These are phyloP conservation scores for Serrognathus titanus DNA, from an alignment of 2,888 invertebrate genomes.

Conservation along the genomic window DNA sequence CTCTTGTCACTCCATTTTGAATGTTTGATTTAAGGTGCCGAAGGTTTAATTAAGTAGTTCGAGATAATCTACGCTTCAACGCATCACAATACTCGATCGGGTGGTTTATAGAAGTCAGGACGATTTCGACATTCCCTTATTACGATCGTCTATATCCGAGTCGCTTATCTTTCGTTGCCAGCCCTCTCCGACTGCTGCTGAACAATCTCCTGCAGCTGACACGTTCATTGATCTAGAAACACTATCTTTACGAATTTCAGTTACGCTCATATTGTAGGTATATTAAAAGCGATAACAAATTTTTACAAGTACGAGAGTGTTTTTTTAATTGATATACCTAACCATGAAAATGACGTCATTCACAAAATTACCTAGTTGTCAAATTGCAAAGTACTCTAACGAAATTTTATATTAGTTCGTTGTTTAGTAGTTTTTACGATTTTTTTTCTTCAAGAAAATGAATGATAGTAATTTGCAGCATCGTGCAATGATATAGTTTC, in stretches of 20 bases:
- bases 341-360: too few relatives aligned
- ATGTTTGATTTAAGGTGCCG: background rate
- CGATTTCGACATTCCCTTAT: slow-evolving; percentile 6
- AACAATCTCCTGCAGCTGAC: slow-evolving; percentile 30
- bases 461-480: too few relatives aligned
- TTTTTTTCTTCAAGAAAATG: too few relatives aligned
- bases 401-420: too few relatives aligned
- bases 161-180: slow-evolving; percentile 15
- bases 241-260: slow-evolving; percentile 11
- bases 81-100: slow-evolving; percentile 1
- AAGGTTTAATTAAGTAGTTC: slow-evolving; percentile 2
- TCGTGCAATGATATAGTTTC: too few relatives aligned
- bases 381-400: too few relatives aligned
- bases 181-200: slow-evolving; percentile 8
- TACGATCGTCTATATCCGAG: slow-evolving; percentile 6
- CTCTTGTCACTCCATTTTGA: too few relatives aligned
- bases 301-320: too few relatives aligned
- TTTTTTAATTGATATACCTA: too few relatives aligned
- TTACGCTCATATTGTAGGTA: background rate
- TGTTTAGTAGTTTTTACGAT: too few relatives aligned
- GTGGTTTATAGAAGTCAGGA: slow-evolving; percentile 5
- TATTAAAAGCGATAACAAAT: too few relatives aligned
- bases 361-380: too few relatives aligned
- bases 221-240: slow-evolving; percentile 28
- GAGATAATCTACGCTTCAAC: background rate